A percentile compares a stretch with the other conserved stretches of the same genome.
Evolutionary conservation across 2,888 invertebrate genomes (phyloP).

Genomic region (Scaptomyza flava): DNA sequence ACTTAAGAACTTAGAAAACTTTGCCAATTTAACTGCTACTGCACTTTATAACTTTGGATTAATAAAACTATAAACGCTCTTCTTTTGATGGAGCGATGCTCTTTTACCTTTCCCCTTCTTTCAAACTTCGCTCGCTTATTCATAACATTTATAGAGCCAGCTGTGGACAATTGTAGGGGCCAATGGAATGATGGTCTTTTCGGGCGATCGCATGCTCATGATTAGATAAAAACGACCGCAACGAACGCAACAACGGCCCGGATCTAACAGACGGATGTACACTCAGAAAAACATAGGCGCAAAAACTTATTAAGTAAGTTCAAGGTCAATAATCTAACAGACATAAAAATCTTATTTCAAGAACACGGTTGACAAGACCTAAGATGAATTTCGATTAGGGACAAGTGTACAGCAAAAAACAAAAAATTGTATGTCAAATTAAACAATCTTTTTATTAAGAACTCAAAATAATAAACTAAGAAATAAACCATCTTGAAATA

Average conservation of each 20-base stretch:
- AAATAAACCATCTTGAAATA: too few relatives aligned
- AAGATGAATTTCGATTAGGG: too few relatives aligned
- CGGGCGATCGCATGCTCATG: constrained; percentile 62
- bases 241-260: constrained; percentile 65
- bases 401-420: too few relatives aligned
- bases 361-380: too few relatives aligned
- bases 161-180: constrained; percentile 5
- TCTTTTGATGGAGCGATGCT: constrained; percentile 32
- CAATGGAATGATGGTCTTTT: constrained; percentile 4
- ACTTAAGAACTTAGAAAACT: constrained; percentile 38
- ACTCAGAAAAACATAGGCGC: too few relatives aligned
- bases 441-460: too few relatives aligned
- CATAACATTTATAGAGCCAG: constrained; percentile 63
- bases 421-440: too few relatives aligned
- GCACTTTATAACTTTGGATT: constrained; percentile 48
- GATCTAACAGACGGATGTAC: constrained; percentile 13
- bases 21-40: constrained; percentile 62
- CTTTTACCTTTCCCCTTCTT: not conserved
- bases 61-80: constrained; percentile 74
- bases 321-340: too few relatives aligned
- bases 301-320: not conserved
- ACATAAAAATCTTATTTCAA: too few relatives aligned
- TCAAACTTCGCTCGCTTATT: constrained; percentile 67
- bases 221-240: constrained; percentile 72
- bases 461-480: too few relatives aligned